Percentiles rank a stretch among this genome's conserved stretches.
These are phyloP conservation scores for Ammodytes marinus DNA, from an alignment of 2,113 vertebrate species.

Conservation along the genomic window DNA sequence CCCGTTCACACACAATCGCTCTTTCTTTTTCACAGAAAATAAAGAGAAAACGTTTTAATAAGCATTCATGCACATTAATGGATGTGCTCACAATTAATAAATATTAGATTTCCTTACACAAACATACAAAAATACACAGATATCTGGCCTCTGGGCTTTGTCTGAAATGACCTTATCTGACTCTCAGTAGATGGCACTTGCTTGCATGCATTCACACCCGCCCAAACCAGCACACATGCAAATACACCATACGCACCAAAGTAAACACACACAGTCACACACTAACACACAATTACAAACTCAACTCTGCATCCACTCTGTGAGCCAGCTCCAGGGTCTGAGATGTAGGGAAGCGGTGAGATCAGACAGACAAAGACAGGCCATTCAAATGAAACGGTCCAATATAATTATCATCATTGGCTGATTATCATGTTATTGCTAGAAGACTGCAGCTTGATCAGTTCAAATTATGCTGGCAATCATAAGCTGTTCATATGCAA, in stretches of 20 bases:
- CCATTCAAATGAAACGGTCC: conserved; percentile 30
- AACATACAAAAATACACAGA: neutral
- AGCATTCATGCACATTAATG: neutral
- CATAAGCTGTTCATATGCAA: neutral
- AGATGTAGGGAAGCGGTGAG: conserved; percentile 13
- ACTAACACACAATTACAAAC: neutral
- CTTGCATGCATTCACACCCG: conserved; percentile 20
- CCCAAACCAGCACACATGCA: conserved; percentile 30
- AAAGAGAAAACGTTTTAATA: neutral
- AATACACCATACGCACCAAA: conserved; percentile 35
- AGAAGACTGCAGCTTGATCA: neutral
- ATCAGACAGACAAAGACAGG: conserved; percentile 20
- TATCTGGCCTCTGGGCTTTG: neutral
- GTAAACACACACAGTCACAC: neutral
- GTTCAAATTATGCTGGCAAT: neutral
- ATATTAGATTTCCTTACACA: neutral
- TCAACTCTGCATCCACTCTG: neutral
- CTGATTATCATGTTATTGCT: neutral
- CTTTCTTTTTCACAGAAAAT: neutral
- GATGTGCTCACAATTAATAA: neutral
- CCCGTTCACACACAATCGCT: neutral
- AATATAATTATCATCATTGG: conserved; percentile 19
- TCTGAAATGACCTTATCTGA: conserved; percentile 48
- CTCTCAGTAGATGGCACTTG: conserved; percentile 22
- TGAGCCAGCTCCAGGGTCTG: conserved; percentile 13